Evolutionary conservation across 1,140 invertebrate species (phyloP), one percentile per base, ranked within the genome.

Genomic region (Triops cancriformis): DNA sequence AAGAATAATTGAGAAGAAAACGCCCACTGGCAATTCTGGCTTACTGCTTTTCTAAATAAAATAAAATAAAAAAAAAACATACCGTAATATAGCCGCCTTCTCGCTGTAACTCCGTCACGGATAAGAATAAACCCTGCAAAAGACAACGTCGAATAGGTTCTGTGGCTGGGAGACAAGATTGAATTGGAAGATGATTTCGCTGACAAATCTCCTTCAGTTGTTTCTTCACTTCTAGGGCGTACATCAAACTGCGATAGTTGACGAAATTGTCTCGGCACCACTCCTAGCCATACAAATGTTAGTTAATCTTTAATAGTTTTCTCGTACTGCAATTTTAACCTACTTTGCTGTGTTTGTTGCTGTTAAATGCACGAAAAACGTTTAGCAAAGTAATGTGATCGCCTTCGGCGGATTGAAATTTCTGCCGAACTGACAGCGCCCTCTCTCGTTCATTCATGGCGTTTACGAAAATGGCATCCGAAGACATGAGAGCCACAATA

Each of bases 371-470:
- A 81, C 91, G 89, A 83, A 90, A 98, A 26, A 98, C 90, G 85
- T 98, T 98, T 0, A 99, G 85, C 41, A 98, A 85, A 11, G 93
- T 98, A 1, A 98, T 87, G 83, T 97, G 95, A 86, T 99, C 97
- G 11, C 97, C 97, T 81, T 95, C 90, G 73, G 90, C 88, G 0
- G 94, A 93, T 76, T 89, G 84, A 85, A 98, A 98, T 84, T 97
- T 97, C 75, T 88, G 87, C 82, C 91, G 88, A 11, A 90, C 88
- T 79, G 87, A 87, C 18, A 88, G 81, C 2, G 91, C 91, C 83
- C 92, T 88, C 82, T 92, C 91, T 77, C 88, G 84, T 84, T 91
- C 89, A 73, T 87, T 72, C 64, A 41, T 77, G 18, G 85, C 84
- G 45, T 83, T 86, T 75, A 87, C 83, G 80, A 91, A 87, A 73